phyloP scores from a whole-genome alignment of 2,797 vertebrate genomes.

The Cetoscarus ocellatus region DNA sequence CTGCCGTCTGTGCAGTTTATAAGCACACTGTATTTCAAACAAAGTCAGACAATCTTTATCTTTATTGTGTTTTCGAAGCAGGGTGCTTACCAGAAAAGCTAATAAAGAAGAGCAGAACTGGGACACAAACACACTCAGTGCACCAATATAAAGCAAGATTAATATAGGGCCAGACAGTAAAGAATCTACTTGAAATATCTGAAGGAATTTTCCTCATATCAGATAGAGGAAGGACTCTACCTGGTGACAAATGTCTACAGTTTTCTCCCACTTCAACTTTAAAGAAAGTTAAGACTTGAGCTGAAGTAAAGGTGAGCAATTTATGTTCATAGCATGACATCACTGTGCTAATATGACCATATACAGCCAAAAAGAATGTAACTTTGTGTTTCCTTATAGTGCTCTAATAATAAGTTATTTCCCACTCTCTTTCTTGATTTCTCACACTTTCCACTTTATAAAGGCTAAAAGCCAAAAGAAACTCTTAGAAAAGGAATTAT shows the following conservation, averaged over 20 bases:
- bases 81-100: constrained; percentile 23
- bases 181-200: constrained; percentile 47
- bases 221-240: neutral
- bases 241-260: constrained; percentile 15
- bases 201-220: constrained; percentile 36
- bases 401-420: too few relatives aligned
- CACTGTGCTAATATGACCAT: neutral
- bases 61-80: constrained; percentile 13
- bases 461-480: too few relatives aligned
- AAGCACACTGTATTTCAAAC: constrained; percentile 4
- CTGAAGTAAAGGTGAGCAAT: neutral
- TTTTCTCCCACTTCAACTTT: constrained; percentile 2
- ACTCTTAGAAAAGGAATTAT: neutral
- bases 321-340: neutral
- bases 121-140: constrained; percentile 26
- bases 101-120: constrained; percentile 49
- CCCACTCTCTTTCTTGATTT: too few relatives aligned
- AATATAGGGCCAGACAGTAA: constrained; percentile 71
- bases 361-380: neutral
- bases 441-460: too few relatives aligned
- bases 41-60: constrained; percentile 4
- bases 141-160: constrained; percentile 63
- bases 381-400: too few relatives aligned
- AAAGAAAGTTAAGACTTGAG: constrained; percentile 5
- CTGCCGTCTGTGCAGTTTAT: neutral